Conservation (phyloP, 2,797 vertebrate genomes). For the Amblyopsis hoosieri region DNA sequence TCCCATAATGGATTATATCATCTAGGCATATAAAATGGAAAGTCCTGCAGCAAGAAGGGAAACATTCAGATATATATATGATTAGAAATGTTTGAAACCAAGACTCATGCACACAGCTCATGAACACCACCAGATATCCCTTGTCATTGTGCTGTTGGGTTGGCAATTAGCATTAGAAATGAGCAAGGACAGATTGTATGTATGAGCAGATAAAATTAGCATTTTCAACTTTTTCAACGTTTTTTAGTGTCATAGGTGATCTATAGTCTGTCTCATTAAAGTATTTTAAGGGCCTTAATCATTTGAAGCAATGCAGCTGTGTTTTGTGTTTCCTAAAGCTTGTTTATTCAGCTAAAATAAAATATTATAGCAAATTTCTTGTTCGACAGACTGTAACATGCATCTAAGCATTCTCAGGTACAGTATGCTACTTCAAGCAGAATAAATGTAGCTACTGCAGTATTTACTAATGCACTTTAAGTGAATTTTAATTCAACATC, state of each 20-base stretch:
- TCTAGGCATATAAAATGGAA: constrained; percentile 37
- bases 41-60: constrained; percentile 34
- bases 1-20: constrained; percentile 55
- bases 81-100: constrained; percentile 41
- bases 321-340: too few relatives aligned
- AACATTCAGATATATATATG: constrained; percentile 42
- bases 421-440: background rate
- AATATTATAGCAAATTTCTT: background rate
- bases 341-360: too few relatives aligned
- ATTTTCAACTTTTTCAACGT: background rate
- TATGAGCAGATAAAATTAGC: constrained; percentile 7
- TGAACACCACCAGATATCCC: constrained; percentile 28
- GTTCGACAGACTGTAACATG: background rate
- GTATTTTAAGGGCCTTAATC: constrained; percentile 3
- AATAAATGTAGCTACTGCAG: background rate
- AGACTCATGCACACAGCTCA: constrained; percentile 39
- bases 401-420: constrained; percentile 1
- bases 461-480: too few relatives aligned
- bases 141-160: constrained; percentile 15
- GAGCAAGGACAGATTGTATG: constrained; percentile 21
- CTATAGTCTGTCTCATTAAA: too few relatives aligned
- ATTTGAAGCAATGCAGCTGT: constrained; percentile 2
- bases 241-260: constrained; percentile 12
- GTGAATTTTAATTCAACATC: too few relatives aligned
- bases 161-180: constrained; percentile 28